Evolutionary conservation across 2,888 invertebrate genomes (phyloP).

Genomic region (Idaea aversata): DNA sequence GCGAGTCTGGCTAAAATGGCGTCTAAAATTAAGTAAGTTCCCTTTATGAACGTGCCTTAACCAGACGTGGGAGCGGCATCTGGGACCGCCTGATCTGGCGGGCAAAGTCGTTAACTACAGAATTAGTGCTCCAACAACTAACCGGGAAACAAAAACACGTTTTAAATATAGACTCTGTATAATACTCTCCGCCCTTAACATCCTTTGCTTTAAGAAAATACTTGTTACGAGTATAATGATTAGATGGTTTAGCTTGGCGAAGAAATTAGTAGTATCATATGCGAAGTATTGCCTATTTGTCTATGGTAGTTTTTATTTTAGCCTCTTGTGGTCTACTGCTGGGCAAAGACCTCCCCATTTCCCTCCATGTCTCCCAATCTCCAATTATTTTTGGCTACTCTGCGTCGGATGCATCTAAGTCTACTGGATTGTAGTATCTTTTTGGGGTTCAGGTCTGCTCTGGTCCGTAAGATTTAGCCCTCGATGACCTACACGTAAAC

Average conservation of each 20-base stretch:
- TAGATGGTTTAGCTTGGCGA: not conserved
- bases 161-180: slow-evolving; percentile 57
- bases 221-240: not conserved
- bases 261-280: not conserved
- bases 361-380: no score
- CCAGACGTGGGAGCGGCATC: slow-evolving; percentile 71
- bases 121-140: slow-evolving; percentile 67
- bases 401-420: no score
- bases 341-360: no score
- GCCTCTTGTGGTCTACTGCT: not conserved
- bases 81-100: slow-evolving; percentile 61
- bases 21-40: slow-evolving; percentile 19
- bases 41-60: slow-evolving; percentile 45
- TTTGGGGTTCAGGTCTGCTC: no score
- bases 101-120: slow-evolving; percentile 67
- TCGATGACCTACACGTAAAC: no score
- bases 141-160: slow-evolving; percentile 63
- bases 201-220: slow-evolving; percentile 12
- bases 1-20: no score
- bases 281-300: no score
- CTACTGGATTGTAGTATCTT: no score
- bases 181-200: slow-evolving; percentile 31
- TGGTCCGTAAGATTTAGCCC: no score
- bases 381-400: no score
- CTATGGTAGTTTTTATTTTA: not conserved